A percentile compares a stretch with the other conserved stretches of the same genome.
Conservation (phyloP, 2,888 invertebrate genomes). For the Drosophila buzzatii region DNA sequence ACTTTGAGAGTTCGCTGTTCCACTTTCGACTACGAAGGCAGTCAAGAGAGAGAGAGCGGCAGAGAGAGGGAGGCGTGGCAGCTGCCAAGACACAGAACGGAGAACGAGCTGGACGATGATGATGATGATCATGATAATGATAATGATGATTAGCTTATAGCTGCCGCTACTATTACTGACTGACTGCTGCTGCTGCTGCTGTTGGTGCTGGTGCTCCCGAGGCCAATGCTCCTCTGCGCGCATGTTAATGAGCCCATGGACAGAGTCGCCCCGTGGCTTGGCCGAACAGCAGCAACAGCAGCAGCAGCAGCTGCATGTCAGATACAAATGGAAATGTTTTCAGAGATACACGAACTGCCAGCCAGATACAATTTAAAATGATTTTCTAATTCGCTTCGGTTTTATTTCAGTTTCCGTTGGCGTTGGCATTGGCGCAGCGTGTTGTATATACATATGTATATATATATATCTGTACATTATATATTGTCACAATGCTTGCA, state of each 20-base stretch:
- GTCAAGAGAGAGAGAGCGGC: neutral
- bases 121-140: neutral
- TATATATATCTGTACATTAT: neutral
- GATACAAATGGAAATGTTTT: constrained; percentile 13
- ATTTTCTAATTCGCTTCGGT: constrained; percentile 26
- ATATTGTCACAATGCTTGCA: constrained; percentile 26
- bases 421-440: constrained; percentile 24
- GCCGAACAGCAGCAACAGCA: constrained; percentile 5
- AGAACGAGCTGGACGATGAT: neutral
- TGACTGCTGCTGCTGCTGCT: constrained; percentile 1
- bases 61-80: constrained; percentile 16
- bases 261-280: constrained; percentile 5
- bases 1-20: constrained; percentile 58
- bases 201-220: neutral
- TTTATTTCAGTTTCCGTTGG: constrained; percentile 37
- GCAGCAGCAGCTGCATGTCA: constrained; percentile 32
- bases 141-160: constrained; percentile 5
- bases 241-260: constrained; percentile 66
- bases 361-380: constrained; percentile 34
- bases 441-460: neutral
- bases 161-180: neutral
- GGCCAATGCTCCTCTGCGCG: constrained; percentile 71
- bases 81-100: constrained; percentile 7
- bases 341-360: neutral
- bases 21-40: constrained; percentile 38